A percentile compares a stretch with the other conserved stretches of the same genome.
Evolutionary conservation across 2,888 invertebrate species (phyloP).

Genomic region (Stratiomys singularior): DNA sequence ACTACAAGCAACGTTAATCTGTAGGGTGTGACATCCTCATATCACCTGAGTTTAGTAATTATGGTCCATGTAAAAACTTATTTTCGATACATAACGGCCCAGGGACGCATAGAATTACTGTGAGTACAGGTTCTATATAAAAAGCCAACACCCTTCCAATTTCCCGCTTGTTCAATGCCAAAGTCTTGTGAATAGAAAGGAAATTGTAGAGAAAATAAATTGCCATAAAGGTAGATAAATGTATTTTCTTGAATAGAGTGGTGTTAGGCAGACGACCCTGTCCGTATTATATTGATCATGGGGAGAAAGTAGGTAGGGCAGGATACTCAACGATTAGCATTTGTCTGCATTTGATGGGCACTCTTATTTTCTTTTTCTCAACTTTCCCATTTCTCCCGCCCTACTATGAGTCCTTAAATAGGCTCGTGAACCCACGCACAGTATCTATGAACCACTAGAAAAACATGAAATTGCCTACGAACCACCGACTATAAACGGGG

Average conservation of each 20-base stretch:
- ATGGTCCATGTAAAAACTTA: too few species aligned
- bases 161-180: background rate
- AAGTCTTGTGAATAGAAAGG: slow-evolving; percentile 11
- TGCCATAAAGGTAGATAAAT: slow-evolving; percentile 37
- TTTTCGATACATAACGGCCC: too few species aligned
- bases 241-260: background rate
- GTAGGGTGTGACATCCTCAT: too few species aligned
- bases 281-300: background rate
- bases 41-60: too few species aligned
- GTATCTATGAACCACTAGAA: background rate
- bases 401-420: background rate
- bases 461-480: background rate
- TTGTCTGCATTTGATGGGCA: slow-evolving; percentile 56
- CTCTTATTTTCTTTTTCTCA: slow-evolving; percentile 52
- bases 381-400: background rate
- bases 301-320: slow-evolving; percentile 49
- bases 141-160: background rate
- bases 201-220: slow-evolving; percentile 30
- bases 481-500: background rate
- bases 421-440: background rate
- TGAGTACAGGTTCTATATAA: too few species aligned
- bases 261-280: background rate
- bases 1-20: too few species aligned
- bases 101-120: too few species aligned
- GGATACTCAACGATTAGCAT: slow-evolving; percentile 55